A percentile compares a stretch with the other conserved stretches of the same genome.
Conservation (phyloP, 2,888 invertebrate genomes). For the Cataglyphis albicans region DNA sequence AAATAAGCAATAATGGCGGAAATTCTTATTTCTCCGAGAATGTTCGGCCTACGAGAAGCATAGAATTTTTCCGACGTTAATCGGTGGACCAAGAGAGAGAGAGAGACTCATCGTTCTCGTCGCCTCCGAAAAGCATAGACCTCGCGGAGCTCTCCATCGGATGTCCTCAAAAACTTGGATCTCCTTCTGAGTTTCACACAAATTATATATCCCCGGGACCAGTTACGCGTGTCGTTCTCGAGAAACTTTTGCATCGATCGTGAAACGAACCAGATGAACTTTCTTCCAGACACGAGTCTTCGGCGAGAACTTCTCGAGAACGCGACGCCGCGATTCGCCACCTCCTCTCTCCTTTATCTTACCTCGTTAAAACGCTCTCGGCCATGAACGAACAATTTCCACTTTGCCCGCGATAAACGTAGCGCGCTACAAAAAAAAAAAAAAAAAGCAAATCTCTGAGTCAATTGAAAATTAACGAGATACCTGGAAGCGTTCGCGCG, state of each 20-base stretch:
- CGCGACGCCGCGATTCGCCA: constrained; percentile 10
- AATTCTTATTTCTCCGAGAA: constrained; percentile 42
- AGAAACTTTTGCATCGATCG: constrained; percentile 22
- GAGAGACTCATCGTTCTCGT: too few relatives aligned
- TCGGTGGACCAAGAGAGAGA: neutral
- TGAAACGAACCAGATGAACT: constrained; percentile 5
- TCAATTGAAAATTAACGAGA: constrained; percentile 47
- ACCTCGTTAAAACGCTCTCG: constrained; percentile 21
- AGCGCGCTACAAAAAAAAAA: neutral
- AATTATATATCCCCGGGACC: constrained; percentile 16
- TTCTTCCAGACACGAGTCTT: constrained; percentile 5
- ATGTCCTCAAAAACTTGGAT: constrained; percentile 2
- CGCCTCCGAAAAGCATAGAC: neutral
- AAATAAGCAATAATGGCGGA: constrained; percentile 6
- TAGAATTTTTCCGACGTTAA: neutral
- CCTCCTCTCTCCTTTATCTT: constrained; percentile 20
- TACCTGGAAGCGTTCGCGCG: neutral
- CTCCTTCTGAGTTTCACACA: neutral
- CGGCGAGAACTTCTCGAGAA: neutral
- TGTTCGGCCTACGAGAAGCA: neutral
- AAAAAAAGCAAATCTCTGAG: neutral
- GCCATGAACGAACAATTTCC: constrained; percentile 19
- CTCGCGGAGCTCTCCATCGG: neutral
- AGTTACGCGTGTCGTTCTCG: constrained; percentile 9
- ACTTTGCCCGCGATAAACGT: neutral